phyloP scores from a whole-genome alignment of 1,140 invertebrate genomes.

The Acromyrmex charruanus region DNA sequence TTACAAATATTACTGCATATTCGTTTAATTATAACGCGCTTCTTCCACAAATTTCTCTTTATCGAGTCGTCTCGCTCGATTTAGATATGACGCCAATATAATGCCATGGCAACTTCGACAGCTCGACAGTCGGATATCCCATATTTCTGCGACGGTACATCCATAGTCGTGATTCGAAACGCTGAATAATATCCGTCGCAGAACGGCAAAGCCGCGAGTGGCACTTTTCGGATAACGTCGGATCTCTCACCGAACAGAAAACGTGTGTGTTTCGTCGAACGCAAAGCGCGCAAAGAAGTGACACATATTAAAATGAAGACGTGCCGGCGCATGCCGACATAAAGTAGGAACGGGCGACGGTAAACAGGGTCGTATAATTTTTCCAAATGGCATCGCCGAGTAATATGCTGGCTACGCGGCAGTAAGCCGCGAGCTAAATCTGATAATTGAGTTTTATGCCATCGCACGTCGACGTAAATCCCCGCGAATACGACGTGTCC shows the following conservation, averaged over 20 bases:
- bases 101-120: constrained; percentile 40
- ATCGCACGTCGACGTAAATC: constrained; percentile 80
- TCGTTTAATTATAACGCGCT: neutral
- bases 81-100: constrained; percentile 16
- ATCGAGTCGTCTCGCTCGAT: neutral
- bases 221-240: constrained; percentile 52
- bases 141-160: constrained; percentile 17
- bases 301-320: constrained; percentile 67
- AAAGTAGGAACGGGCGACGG: neutral
- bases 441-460: constrained; percentile 82
- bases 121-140: constrained; percentile 37
- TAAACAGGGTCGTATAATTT: constrained; percentile 73
- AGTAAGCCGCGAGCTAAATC: constrained; percentile 68
- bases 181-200: constrained; percentile 43
- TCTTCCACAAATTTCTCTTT: neutral
- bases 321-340: constrained; percentile 66
- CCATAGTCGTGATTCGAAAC: constrained; percentile 24
- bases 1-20: neutral
- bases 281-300: constrained; percentile 2
- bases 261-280: constrained; percentile 20
- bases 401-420: constrained; percentile 19
- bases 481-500: constrained; percentile 71
- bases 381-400: constrained; percentile 57
- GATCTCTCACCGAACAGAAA: neutral
- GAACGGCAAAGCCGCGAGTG: constrained; percentile 29